Conservation (phyloP, 2,797 vertebrate species). For the Threskiornis aethiopicus region DNA sequence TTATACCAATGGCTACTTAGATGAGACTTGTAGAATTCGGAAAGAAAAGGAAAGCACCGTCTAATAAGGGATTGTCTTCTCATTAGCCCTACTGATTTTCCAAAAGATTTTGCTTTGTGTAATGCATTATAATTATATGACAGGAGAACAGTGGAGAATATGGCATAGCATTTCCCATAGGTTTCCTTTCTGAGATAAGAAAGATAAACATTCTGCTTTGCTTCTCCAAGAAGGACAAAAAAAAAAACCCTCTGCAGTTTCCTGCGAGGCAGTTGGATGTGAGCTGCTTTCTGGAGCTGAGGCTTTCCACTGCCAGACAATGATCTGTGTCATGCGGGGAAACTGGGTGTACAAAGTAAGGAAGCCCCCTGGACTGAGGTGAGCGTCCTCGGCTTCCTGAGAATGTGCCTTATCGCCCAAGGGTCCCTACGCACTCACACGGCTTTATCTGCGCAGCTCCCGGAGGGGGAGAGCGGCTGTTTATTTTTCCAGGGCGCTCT, state of each 20-base stretch:
- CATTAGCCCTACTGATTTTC: background rate
- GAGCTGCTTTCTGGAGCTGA: constrained; percentile 31
- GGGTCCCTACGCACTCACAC: constrained; percentile 3
- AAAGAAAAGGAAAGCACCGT: constrained; percentile 25
- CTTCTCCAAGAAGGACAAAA: constrained; percentile 4
- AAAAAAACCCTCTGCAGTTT: constrained; percentile 44
- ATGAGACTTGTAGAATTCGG: background rate
- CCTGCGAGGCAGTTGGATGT: constrained; percentile 43
- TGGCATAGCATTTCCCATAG: constrained; percentile 80
- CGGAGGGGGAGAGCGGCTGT: constrained; percentile 48
- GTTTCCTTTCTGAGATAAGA: constrained; percentile 83
- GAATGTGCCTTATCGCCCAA: background rate
- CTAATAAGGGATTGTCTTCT: background rate
- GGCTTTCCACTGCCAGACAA: constrained; percentile 72
- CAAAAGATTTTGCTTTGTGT: constrained; percentile 9
- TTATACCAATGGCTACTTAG: background rate
- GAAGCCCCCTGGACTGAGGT: constrained; percentile 73
- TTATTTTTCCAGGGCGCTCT: constrained; percentile 76
- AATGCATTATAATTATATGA: constrained; percentile 80
- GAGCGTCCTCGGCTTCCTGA: constrained; percentile 56
- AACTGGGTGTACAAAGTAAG: constrained; percentile 77
- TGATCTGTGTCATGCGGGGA: constrained; percentile 65
- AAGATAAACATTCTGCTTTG: constrained; percentile 73
- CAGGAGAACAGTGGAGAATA: constrained; percentile 69
- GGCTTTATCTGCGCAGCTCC: constrained; percentile 50